These are phyloP conservation scores for Bemisia tabaci DNA, from an alignment of 1,140 invertebrate genomes.

Conservation along the genomic window DNA sequence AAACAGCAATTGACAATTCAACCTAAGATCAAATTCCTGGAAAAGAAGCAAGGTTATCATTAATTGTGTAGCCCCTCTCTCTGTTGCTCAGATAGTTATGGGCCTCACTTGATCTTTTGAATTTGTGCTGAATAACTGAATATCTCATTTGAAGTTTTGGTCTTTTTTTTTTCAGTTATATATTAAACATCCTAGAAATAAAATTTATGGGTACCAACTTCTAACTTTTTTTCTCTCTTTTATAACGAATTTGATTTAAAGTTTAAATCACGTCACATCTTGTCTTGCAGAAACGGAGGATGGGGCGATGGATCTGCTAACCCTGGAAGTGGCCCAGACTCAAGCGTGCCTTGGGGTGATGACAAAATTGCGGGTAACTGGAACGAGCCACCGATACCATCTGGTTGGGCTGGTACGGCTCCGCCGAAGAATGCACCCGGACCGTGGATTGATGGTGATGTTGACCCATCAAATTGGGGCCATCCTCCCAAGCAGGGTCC, in stretches of 20 bases:
- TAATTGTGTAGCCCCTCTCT: too few relatives aligned
- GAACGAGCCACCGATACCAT: conserved; percentile 37
- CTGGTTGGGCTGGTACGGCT: conserved; percentile 33
- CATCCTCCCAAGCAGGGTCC: conserved; percentile 34
- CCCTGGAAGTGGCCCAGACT: conserved; percentile 28
- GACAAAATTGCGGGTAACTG: conserved; percentile 46
- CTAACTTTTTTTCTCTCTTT: too few relatives aligned
- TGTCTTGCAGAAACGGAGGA: conserved; percentile 39
- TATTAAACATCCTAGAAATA: too few relatives aligned
- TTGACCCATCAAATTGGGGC: conserved; percentile 47
- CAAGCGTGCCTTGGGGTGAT: conserved; percentile 40
- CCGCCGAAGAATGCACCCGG: conserved; percentile 32
- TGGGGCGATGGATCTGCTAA: conserved; percentile 46
- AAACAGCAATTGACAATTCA: too few relatives aligned
- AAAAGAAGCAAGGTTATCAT: too few relatives aligned
- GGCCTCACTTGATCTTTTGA: too few relatives aligned
- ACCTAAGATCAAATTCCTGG: too few relatives aligned
- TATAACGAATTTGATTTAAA: neutral
- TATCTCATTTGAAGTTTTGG: too few relatives aligned
- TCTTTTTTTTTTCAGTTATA: too few relatives aligned
- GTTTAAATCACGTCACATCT: neutral
- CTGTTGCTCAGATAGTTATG: too few relatives aligned
- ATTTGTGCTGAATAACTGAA: too few relatives aligned
- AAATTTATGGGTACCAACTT: too few relatives aligned
- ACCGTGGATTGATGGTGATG: conserved; percentile 42